These are phyloP conservation scores for Cottoperca gobio DNA, from an alignment of 2,797 vertebrate species.

Conservation along the genomic window DNA sequence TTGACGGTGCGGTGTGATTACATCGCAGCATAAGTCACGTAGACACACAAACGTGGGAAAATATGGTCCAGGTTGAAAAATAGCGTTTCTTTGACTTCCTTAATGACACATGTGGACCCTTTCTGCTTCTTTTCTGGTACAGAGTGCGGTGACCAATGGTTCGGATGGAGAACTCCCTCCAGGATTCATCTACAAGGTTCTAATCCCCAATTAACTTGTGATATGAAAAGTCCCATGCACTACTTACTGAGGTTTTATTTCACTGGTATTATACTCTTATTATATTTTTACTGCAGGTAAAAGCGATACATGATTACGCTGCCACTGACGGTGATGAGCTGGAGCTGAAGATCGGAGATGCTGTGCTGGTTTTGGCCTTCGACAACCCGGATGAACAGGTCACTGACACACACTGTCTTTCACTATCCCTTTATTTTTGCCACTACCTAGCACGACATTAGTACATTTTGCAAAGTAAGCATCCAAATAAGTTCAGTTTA, in stretches of 20 bases:
- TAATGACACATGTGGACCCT: not conserved
- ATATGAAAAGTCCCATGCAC: not conserved
- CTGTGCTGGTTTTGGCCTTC: constrained; percentile 92
- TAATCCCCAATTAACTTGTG: not conserved
- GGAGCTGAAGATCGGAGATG: constrained; percentile 91
- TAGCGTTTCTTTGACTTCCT: not conserved
- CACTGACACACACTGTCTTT: constrained; percentile 2
- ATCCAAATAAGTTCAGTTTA: not conserved
- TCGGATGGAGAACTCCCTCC: constrained; percentile 90
- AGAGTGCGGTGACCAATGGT: constrained; percentile 90
- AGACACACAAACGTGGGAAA: too few relatives aligned
- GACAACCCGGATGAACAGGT: constrained; percentile 96
- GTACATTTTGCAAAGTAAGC: not conserved
- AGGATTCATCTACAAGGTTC: constrained; percentile 93
- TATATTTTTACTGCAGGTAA: constrained; percentile 70
- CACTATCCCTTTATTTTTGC: not conserved
- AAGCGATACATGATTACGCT: constrained; percentile 90
- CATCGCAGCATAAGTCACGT: too few relatives aligned
- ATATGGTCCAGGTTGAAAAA: too few relatives aligned
- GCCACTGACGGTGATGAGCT: constrained; percentile 94
- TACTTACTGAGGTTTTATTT: not conserved
- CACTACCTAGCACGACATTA: too few relatives aligned
- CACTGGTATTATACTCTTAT: too few relatives aligned
- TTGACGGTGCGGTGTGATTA: too few relatives aligned
- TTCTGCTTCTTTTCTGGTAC: constrained; percentile 15